phyloP scores from a whole-genome alignment of 2,888 invertebrate species.

The Stegana nigrithorax region DNA sequence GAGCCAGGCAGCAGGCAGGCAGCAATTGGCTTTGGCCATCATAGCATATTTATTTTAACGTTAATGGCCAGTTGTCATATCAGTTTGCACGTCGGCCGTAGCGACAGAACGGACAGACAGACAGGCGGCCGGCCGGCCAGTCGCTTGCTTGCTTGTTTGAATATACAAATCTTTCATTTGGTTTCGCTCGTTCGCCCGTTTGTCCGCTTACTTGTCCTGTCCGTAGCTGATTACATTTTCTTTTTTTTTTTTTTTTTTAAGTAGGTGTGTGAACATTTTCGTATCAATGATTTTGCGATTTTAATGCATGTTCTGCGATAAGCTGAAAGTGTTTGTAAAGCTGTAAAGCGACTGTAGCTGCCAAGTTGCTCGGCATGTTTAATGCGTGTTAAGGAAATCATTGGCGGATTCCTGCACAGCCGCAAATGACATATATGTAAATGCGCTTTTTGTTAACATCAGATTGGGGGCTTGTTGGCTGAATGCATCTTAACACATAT shows the following conservation, averaged over 20 bases:
- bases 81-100: constrained; percentile 24
- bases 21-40: constrained; percentile 35
- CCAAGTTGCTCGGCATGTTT: too few relatives aligned
- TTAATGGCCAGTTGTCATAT: constrained; percentile 49
- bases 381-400: too few relatives aligned
- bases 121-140: constrained; percentile 19
- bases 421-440: too few relatives aligned
- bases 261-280: constrained; percentile 41
- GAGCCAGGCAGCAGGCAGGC: too few relatives aligned
- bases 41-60: constrained; percentile 46
- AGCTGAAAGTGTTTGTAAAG: background rate
- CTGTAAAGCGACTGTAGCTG: background rate
- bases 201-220: constrained; percentile 2
- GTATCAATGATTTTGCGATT: constrained; percentile 35
- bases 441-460: too few relatives aligned
- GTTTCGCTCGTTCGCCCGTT: background rate
- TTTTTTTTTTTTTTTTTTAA: too few relatives aligned
- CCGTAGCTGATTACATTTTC: constrained; percentile 34
- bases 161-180: too few relatives aligned
- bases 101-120: constrained; percentile 22
- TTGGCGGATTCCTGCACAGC: too few relatives aligned
- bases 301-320: constrained; percentile 22
- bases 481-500: too few relatives aligned
- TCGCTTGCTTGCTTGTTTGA: background rate
- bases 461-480: too few relatives aligned